A percentile compares a stretch with the other conserved stretches of the same genome.
These are phyloP conservation scores for Hedya salicella DNA, from an alignment of 2,888 invertebrate species.

Conservation along the genomic window DNA sequence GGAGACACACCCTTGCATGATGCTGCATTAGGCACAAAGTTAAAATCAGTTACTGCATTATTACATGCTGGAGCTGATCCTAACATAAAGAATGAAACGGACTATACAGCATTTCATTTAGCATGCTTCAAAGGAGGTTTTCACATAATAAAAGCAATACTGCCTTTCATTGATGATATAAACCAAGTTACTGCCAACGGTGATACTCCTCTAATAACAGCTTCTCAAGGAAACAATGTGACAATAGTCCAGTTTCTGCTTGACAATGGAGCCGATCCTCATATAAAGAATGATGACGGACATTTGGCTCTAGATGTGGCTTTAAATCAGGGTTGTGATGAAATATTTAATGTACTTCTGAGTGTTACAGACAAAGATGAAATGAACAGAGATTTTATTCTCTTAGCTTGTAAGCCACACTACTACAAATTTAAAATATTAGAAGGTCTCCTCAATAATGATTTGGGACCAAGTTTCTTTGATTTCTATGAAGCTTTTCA, in stretches of 20 bases:
- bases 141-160: constrained; percentile 62
- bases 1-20: constrained; percentile 81
- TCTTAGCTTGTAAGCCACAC: constrained; percentile 74
- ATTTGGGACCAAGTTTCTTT: constrained; percentile 75
- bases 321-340: constrained; percentile 61
- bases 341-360: constrained; percentile 67
- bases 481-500: constrained; percentile 65
- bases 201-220: constrained; percentile 70
- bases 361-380: constrained; percentile 59
- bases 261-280: constrained; percentile 70
- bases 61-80: constrained; percentile 76
- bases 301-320: constrained; percentile 72
- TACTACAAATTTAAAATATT: constrained; percentile 74
- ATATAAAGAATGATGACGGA: constrained; percentile 64
- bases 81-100: constrained; percentile 68
- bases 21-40: constrained; percentile 64
- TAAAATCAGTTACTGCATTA: constrained; percentile 64
- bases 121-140: constrained; percentile 73
- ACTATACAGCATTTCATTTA: constrained; percentile 75
- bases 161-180: constrained; percentile 69
- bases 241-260: constrained; percentile 70
- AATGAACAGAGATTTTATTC: constrained; percentile 67
- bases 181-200: constrained; percentile 66
- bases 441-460: constrained; percentile 66
- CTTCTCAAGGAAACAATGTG: constrained; percentile 63